These are phyloP conservation scores for Sepiola atlantica DNA, from an alignment of 2,888 invertebrate species.

Conservation along the genomic window DNA sequence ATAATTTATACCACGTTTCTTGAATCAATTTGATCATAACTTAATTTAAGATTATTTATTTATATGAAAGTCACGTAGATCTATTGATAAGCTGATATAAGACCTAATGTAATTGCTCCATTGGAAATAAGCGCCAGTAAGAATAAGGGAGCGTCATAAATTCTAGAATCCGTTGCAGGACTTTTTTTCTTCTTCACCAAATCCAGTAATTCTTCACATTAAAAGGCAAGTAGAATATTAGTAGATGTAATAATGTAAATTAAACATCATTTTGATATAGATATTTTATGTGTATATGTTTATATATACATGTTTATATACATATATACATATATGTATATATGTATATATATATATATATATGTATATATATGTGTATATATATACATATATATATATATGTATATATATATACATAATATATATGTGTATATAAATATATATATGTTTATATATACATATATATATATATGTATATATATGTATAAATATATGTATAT, in stretches of 20 bases:
- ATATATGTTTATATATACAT: background rate
- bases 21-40: conserved; percentile 21
- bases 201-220: background rate
- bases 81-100: background rate
- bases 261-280: no score
- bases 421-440: background rate
- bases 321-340: no score
- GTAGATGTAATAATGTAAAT: background rate
- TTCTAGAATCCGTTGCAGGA: background rate
- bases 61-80: background rate
- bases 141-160: background rate
- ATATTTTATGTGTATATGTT: no score
- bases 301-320: no score
- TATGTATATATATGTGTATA: no score
- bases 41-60: conserved; percentile 10
- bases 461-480: background rate
- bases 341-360: no score
- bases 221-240: background rate
- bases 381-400: no score
- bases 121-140: background rate
- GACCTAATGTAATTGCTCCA: background rate
- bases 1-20: background rate
- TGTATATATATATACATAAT: background rate
- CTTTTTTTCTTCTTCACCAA: background rate
- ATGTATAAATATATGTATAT: background rate